Evolutionary conservation across 2,888 invertebrate genomes (phyloP).

Genomic region (Silvanus unidentatus): DNA sequence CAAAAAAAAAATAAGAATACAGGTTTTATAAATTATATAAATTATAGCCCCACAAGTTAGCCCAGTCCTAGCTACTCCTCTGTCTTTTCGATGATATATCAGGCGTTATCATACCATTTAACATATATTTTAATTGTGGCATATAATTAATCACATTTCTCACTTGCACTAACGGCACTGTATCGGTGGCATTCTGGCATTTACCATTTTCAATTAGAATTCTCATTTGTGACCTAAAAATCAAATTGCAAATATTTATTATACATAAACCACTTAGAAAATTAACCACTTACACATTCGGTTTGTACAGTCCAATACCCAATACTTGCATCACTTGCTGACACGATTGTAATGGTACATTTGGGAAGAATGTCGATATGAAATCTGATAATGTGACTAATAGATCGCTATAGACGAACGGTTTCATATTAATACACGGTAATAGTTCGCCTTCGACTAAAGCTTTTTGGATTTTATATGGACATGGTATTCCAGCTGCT

Average conservation of each 20-base stretch:
- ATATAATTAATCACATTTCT: slow-evolving; percentile 78
- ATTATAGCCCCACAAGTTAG: slow-evolving; percentile 38
- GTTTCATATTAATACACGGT: slow-evolving; percentile 82
- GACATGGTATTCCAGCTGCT: slow-evolving; percentile 61
- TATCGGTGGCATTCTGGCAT: slow-evolving; percentile 64
- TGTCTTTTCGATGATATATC: slow-evolving; percentile 49
- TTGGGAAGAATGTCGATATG: slow-evolving; percentile 74
- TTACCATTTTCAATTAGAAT: slow-evolving; percentile 72
- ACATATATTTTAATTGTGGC: slow-evolving; percentile 84
- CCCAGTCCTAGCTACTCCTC: slow-evolving; percentile 59
- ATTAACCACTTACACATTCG: slow-evolving; percentile 65
- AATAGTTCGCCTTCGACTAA: slow-evolving; percentile 75
- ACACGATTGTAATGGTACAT: slow-evolving; percentile 66
- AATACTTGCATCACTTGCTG: slow-evolving; percentile 76
- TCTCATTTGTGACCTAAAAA: slow-evolving; percentile 57
- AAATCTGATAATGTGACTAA: slow-evolving; percentile 79
- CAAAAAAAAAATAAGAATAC: no score
- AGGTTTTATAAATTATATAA: slow-evolving; percentile 17
- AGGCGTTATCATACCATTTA: slow-evolving; percentile 49
- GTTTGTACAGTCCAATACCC: slow-evolving; percentile 72
- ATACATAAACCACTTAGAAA: background rate
- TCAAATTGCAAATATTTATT: background rate
- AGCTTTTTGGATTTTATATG: slow-evolving; percentile 71
- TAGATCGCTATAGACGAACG: slow-evolving; percentile 73
- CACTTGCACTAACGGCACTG: slow-evolving; percentile 73